These are phyloP conservation scores for Scaptomyza caliginosa DNA, from an alignment of 2,888 invertebrate species.

Conservation along the genomic window DNA sequence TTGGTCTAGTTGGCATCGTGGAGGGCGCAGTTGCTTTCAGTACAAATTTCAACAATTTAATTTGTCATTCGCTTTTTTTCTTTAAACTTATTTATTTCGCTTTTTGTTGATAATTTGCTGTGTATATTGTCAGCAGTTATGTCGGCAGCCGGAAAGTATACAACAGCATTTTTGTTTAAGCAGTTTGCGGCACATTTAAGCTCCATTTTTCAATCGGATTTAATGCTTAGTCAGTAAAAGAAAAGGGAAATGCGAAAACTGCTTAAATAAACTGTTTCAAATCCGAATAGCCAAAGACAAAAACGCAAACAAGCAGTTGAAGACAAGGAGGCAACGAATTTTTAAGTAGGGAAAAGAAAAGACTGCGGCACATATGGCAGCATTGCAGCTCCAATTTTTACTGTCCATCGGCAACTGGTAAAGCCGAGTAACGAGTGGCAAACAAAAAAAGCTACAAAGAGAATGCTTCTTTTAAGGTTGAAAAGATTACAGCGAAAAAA, in stretches of 20 bases:
- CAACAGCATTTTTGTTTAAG: conserved; percentile 21
- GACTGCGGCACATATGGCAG: conserved; percentile 5
- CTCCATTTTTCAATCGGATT: conserved; percentile 44
- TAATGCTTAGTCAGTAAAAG: conserved; percentile 33
- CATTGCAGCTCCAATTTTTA: conserved; percentile 24
- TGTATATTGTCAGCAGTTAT: conserved; percentile 10
- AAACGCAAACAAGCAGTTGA: neutral
- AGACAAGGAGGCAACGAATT: neutral
- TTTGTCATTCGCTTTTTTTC: conserved; percentile 45
- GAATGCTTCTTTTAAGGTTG: conserved; percentile 12
- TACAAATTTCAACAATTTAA: conserved; percentile 57
- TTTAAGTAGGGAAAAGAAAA: neutral
- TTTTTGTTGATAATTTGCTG: conserved; percentile 18
- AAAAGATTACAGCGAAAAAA: conserved; percentile 32
- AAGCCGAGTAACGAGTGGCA: conserved; percentile 8
- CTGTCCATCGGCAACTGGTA: conserved; percentile 25
- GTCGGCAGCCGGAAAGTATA: conserved; percentile 25
- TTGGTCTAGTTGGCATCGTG: conserved; percentile 1
- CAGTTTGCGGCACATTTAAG: conserved; percentile 33
- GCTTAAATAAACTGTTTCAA: conserved; percentile 46
- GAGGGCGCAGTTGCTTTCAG: conserved; percentile 15
- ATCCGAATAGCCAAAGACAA: conserved; percentile 17
- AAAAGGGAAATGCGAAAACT: conserved; percentile 25
- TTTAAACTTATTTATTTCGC: conserved; percentile 27
- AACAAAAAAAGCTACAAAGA: conserved; percentile 20